phyloP scores from a whole-genome alignment of 2,113 vertebrate genomes.

The Excalfactoria chinensis region DNA sequence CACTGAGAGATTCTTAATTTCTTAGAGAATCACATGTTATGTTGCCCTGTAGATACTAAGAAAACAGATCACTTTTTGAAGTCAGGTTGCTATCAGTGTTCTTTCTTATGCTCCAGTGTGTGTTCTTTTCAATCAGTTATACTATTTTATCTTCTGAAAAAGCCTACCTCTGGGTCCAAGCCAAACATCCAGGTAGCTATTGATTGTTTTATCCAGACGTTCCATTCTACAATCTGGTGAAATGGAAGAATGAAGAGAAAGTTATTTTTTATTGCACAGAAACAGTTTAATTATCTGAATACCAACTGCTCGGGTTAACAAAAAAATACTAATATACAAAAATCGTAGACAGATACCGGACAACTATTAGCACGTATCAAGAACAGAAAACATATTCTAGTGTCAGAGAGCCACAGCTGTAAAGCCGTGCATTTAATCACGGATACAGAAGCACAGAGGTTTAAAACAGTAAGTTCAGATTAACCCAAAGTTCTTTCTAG shows the following conservation, averaged over 20 bases:
- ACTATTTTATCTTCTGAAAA: neutral
- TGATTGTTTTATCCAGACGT: slow-evolving; percentile 87
- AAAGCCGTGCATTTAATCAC: neutral
- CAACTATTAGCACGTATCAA: neutral
- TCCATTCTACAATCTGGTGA: slow-evolving; percentile 89
- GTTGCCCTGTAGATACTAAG: neutral
- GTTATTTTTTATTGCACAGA: neutral
- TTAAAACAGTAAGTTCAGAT: neutral
- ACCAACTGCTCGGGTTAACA: neutral
- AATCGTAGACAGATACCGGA: neutral
- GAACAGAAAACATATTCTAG: neutral
- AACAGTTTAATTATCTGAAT: neutral
- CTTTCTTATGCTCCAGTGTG: neutral
- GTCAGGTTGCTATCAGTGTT: neutral
- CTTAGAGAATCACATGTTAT: neutral
- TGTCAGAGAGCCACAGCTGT: neutral
- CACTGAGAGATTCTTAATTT: neutral
- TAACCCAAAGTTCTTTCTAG: neutral
- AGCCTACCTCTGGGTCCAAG: slow-evolving; percentile 93
- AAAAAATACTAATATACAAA: neutral
- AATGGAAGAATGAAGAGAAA: slow-evolving; percentile 50
- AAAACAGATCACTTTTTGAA: neutral
- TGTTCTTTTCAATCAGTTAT: neutral
- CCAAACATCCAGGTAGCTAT: slow-evolving; percentile 88
- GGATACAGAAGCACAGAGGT: neutral